Percentiles rank a stretch among this genome's conserved stretches.
phyloP scores from a whole-genome alignment of 1,140 invertebrate genomes.

The Acromyrmex heyeri region DNA sequence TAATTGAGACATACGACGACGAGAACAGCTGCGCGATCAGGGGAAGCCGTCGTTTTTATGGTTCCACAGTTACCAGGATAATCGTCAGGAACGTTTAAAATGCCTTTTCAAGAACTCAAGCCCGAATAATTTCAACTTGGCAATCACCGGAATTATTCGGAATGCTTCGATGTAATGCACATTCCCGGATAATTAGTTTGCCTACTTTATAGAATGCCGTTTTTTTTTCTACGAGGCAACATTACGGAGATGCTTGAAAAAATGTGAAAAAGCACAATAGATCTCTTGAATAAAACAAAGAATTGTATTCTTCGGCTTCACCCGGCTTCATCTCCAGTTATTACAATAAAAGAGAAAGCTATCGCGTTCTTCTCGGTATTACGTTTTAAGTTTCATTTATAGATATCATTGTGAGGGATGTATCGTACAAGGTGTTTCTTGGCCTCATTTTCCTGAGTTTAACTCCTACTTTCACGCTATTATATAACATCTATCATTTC shows the following conservation, averaged over 20 bases:
- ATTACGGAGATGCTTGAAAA: not conserved
- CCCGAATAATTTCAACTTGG: not conserved
- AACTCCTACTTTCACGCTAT: not conserved
- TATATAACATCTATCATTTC: not conserved
- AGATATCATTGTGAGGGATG: not conserved
- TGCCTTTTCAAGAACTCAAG: constrained; percentile 28
- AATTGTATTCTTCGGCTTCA: not conserved
- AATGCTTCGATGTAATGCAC: constrained; percentile 4
- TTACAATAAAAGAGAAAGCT: not conserved
- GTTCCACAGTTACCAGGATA: constrained; percentile 30
- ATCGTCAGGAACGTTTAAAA: constrained; percentile 42
- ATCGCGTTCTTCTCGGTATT: not conserved
- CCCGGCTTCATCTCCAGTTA: not conserved
- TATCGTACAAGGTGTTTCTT: not conserved
- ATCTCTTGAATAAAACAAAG: not conserved
- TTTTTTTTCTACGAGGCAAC: not conserved
- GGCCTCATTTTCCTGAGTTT: not conserved
- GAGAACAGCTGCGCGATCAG: constrained; percentile 49
- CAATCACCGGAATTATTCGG: constrained; percentile 18
- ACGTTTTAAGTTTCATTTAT: not conserved
- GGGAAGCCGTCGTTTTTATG: constrained; percentile 40
- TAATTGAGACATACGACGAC: constrained; percentile 65
- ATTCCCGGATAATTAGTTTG: constrained; percentile 11
- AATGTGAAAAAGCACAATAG: not conserved
- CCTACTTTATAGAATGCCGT: not conserved